A percentile compares a stretch with the other conserved stretches of the same genome.
phyloP scores from a whole-genome alignment of 92 coral and sea anemone species.

The Phymanthus crucifer region DNA sequence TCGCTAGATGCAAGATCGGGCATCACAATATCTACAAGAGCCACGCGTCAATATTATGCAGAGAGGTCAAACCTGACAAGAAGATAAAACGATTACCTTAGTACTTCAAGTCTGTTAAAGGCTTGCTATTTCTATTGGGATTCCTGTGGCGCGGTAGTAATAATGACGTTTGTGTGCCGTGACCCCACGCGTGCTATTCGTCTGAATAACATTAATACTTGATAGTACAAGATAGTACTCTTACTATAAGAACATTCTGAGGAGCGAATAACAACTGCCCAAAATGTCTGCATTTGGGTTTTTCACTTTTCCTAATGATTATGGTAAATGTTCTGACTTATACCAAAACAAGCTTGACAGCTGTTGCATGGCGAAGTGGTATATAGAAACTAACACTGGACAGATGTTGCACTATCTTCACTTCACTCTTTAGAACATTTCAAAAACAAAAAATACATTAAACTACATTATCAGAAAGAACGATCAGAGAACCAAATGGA shows the following conservation, averaged over 20 bases:
- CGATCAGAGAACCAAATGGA: no score
- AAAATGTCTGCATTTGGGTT: not conserved
- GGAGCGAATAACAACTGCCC: not conserved
- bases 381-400: no score
- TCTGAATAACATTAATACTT: slow-evolving; percentile 7
- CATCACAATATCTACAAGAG: no score
- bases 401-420: not conserved
- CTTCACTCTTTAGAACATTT: no score
- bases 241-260: not conserved
- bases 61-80: no score
- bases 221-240: not conserved
- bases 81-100: no score
- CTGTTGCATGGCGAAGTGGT: no score
- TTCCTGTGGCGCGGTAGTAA: not conserved
- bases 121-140: not conserved
- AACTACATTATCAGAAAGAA: no score
- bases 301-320: not conserved
- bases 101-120: no score
- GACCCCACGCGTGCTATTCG: not conserved
- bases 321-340: not conserved
- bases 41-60: no score
- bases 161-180: not conserved
- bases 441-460: no score
- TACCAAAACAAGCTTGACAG: not conserved
- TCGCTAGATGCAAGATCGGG: no score